These are phyloP conservation scores for Pristis pectinata DNA, from an alignment of 2,797 vertebrate genomes.

Conservation along the genomic window DNA sequence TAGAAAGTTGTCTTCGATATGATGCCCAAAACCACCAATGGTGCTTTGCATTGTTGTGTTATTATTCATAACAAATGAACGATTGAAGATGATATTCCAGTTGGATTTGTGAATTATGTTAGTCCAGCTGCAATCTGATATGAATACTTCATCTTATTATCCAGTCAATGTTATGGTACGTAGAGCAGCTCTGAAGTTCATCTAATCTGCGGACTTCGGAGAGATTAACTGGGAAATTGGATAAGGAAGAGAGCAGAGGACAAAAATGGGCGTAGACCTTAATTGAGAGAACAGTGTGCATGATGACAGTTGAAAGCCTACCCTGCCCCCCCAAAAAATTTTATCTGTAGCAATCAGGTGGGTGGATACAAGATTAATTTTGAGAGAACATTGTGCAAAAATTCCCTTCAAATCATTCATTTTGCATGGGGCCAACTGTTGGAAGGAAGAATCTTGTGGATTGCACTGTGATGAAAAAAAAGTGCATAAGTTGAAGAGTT, in stretches of 20 bases:
- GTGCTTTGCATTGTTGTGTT: not conserved
- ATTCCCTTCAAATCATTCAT: not conserved
- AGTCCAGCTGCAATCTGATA: not conserved
- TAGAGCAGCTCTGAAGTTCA: not conserved
- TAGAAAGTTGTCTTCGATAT: not conserved
- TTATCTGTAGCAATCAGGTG: not conserved
- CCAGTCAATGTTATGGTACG: not conserved
- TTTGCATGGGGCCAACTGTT: not conserved
- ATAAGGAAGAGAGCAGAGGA: not conserved
- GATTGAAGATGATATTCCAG: not conserved
- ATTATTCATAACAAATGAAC: not conserved
- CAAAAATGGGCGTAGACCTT: not conserved
- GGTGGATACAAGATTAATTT: not conserved
- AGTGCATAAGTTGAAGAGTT: not conserved
- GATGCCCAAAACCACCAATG: not conserved
- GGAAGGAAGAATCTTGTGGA: too few species aligned
- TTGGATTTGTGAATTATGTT: not conserved
- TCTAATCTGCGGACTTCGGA: not conserved
- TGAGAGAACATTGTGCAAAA: not conserved
- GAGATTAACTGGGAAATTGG: not conserved
- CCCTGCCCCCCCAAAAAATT: not conserved
- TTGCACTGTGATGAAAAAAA: not conserved
- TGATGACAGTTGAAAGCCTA: not conserved
- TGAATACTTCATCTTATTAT: not conserved
- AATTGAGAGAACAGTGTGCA: not conserved